These are phyloP conservation scores for Dendrocincla fuliginosa DNA, from an alignment of 2,797 vertebrate genomes.

Conservation along the genomic window DNA sequence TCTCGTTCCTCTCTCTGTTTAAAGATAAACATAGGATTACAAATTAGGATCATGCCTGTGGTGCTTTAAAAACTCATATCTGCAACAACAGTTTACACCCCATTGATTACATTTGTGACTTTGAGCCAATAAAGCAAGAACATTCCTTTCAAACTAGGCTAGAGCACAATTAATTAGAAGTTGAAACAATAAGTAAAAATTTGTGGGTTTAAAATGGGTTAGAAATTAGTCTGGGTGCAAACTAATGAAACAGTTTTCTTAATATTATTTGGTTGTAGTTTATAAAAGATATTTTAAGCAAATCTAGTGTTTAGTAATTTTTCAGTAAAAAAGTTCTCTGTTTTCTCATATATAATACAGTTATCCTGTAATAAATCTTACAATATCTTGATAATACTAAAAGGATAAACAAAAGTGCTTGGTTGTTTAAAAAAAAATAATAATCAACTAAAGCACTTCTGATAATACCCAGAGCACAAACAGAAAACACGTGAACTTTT, in stretches of 20 bases:
- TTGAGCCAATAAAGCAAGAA: background rate
- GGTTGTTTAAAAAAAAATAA: background rate
- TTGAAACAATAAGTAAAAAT: background rate
- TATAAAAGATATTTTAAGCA: background rate
- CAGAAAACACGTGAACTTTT: background rate
- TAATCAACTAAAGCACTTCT: background rate
- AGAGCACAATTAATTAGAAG: background rate
- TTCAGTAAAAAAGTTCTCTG: background rate
- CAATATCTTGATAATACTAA: background rate
- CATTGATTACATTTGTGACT: background rate
- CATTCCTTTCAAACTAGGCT: background rate
- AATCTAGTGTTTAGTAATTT: background rate
- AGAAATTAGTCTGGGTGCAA: background rate
- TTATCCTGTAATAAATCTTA: background rate
- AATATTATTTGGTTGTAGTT: background rate
- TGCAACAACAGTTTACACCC: background rate
- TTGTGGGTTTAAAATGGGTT: background rate
- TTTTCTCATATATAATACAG: background rate
- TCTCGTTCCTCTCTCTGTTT: background rate
- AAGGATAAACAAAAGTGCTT: background rate
- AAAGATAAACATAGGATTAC: background rate
- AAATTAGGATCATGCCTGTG: background rate
- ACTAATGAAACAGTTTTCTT: background rate
- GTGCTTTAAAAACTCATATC: background rate
- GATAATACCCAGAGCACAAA: background rate